Base-by-base conservation (phyloP, 2,888 invertebrate species). In the Drosophila kambysellisi region DNA sequence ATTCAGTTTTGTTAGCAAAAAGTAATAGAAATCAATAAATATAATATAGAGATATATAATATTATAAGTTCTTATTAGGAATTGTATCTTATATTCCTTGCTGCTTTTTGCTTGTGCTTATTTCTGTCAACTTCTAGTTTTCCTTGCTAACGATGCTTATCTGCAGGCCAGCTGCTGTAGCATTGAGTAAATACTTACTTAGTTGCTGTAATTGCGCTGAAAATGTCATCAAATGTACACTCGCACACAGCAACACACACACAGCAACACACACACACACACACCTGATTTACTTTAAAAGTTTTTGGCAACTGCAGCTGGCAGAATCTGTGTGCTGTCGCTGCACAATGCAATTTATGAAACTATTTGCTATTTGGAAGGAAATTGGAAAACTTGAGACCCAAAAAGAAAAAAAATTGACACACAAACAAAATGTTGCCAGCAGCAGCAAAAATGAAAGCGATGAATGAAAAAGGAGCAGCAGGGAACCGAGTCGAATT, bases 371-470 rank as follows among this genome's bases (percentile, higher is more conserved):
- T 58, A 35, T 54, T 69, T 33, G 63, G 60, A 37, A 59, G 79
- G 70, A 83, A 89, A 82, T 89, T 77, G 77, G 65, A 79, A 84
- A 79, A 79, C 62, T 79, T 87, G 48, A 39, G 2, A 30, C 0
- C 32, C 15, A 6, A 29, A 4, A n/a, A 20, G 25, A n/a, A 35
- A 17, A 11, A 32, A 30, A 25, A 37, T 9, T 37, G 29, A 46
- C 43, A 54, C 46, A 25, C 46, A 35, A 56, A 53, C 54, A 62
- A 67, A 77, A 51, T 43, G 59, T 63, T 76, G 51, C 51, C 63
- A 74, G 46, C 33, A 35, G 32, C 33, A 46, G 37, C 39, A 69
- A 62, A 46, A 53, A 29, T 30, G 17, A 46, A 57, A 35, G 71
- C 46, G 48, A 35, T n/a, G 32, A 29, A n/a, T 8, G 20, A 0